A percentile compares a stretch with the other conserved stretches of the same genome.
Conservation (phyloP, 2,113 vertebrate genomes). For the Hyperopisus bebe region DNA sequence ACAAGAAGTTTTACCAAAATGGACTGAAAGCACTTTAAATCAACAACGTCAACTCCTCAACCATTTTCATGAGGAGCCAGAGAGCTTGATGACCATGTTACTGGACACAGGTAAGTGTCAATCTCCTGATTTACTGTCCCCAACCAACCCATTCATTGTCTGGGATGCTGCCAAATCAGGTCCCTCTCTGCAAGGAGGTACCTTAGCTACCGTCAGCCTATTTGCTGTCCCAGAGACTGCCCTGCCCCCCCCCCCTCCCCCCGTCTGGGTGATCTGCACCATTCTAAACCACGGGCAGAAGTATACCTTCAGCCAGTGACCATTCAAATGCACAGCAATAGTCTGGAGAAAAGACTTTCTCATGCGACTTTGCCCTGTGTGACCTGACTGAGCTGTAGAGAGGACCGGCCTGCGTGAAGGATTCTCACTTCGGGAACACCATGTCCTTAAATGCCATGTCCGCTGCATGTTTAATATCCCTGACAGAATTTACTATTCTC, state of each 20-base stretch:
- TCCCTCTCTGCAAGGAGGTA: not conserved
- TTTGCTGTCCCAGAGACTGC: not conserved
- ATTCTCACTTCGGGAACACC: not conserved
- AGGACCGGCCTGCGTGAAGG: not conserved
- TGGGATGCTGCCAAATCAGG: not conserved
- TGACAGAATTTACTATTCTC: not conserved
- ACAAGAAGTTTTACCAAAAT: not conserved
- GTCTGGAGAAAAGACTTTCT: not conserved
- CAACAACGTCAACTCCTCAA: not conserved
- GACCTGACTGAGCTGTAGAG: not conserved
- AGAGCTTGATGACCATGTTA: not conserved
- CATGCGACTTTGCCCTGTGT: not conserved
- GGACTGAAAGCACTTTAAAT: not conserved
- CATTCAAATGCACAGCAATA: not conserved
- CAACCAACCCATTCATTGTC: not conserved
- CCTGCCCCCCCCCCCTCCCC: not conserved
- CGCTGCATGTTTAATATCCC: not conserved
- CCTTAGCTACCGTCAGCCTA: not conserved
- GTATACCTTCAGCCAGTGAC: not conserved
- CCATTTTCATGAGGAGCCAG: not conserved
- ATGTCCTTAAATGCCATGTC: not conserved
- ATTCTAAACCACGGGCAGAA: not conserved
- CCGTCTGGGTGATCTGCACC: not conserved
- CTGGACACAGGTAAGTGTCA: not conserved
- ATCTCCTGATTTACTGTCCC: not conserved